Evolutionary conservation across 2,888 invertebrate species (phyloP), one percentile per base, ranked within the genome.

Genomic region (Shargacucullia verbasci): DNA sequence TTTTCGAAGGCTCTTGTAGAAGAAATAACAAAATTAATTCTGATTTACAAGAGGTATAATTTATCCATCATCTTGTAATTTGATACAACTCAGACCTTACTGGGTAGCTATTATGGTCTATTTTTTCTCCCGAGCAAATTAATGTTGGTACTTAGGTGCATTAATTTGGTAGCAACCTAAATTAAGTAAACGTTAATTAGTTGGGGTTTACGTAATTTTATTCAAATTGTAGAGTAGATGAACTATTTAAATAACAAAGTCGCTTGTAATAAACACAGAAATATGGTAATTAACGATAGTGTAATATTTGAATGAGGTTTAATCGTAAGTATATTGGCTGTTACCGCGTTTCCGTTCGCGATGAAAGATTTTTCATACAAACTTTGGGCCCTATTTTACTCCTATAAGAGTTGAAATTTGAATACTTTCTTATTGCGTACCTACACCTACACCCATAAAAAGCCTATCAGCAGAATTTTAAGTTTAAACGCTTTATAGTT

Each of bases 141-240:
- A 48, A 66, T 44, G 13, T 38, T 34, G 11, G 31, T 41, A 40
- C 25, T 12, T 50, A 45, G 48, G 43, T 44, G 39, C 48, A 50
- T 43, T 72, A 49, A 60, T 58, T 56, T 58, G 3, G 29, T 29
- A 6, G 11, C 41, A 46, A 13, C 13, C 35, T 14, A 52, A 62
- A 53, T 59, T 58, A 70, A 25, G 13, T 4, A 37, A 49, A 58
- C 31, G 55, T 56, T 73, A 56, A 62, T 73, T 56, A 56, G 40
- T 50, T 29, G 20, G 20, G 53, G 45, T 15, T 49, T 56, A 52
- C 31, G 50, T 60, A 48, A 55, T 52, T 58, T 45, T 38, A 29
- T 20, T 13, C 15, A 38, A 52, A 57, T 55, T 57, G 35, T 39
- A 14, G 7, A 25, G 27, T 9, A 9, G 44, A 40, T 15, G 4